phyloP scores from a whole-genome alignment of 2,797 vertebrate genomes.

The Melanotaenia nigrans region DNA sequence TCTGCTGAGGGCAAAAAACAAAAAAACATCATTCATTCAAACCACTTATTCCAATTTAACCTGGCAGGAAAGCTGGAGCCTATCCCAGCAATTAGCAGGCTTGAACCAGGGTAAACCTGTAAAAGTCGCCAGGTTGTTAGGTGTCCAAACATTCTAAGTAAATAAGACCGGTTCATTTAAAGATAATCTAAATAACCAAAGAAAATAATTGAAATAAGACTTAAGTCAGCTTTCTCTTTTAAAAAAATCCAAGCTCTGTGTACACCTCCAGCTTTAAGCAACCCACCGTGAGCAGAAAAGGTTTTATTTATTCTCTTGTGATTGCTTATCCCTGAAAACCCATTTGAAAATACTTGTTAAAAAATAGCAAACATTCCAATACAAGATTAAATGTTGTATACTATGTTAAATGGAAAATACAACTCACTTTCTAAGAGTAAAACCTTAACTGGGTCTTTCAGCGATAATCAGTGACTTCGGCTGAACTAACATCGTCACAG shows the following conservation, averaged over 20 bases:
- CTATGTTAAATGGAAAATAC: constrained; percentile 37
- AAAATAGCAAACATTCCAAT: neutral
- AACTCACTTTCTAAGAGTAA: constrained; percentile 49
- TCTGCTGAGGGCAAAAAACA: constrained; percentile 25
- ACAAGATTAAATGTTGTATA: neutral
- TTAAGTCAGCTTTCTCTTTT: neutral
- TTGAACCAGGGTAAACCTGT: no score
- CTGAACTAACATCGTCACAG: constrained; percentile 65
- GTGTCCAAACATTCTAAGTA: neutral
- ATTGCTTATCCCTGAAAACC: neutral
- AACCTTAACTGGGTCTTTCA: constrained; percentile 63
- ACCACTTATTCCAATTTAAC: no score
- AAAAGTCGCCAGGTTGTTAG: no score
- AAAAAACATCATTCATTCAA: neutral
- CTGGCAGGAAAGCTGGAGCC: no score
- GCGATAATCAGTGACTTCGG: constrained; percentile 68
- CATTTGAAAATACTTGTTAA: neutral
- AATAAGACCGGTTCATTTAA: neutral
- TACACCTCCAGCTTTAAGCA: neutral
- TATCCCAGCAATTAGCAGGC: no score
- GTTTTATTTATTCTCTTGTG: rapidly evolving
- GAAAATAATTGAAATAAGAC: neutral
- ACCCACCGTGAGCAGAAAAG: neutral
- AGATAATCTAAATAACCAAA: neutral
- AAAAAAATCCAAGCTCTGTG: neutral